Evolutionary conservation across 2,113 vertebrate species (phyloP).

Genomic region (Stictonetta naevosa): DNA sequence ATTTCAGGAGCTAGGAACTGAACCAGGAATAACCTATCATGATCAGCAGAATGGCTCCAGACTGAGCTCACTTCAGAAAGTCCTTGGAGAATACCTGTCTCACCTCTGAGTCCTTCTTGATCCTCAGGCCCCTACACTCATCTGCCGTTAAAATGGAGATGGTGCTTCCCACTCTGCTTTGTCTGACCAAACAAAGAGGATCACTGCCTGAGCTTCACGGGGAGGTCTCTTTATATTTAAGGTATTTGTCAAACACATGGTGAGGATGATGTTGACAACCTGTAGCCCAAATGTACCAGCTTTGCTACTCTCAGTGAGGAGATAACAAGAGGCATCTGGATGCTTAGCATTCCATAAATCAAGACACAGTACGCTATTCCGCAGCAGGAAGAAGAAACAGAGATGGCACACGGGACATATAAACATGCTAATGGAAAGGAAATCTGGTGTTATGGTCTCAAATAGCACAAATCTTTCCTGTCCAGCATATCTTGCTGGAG

Average conservation of each 20-base stretch:
- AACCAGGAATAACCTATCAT: neutral
- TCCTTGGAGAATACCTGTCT: neutral
- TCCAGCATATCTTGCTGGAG: constrained; percentile 24
- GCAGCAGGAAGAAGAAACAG: neutral
- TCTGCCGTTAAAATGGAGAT: neutral
- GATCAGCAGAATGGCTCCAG: neutral
- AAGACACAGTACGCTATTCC: neutral
- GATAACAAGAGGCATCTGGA: neutral
- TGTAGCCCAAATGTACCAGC: neutral
- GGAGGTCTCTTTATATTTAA: neutral
- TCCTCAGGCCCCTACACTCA: neutral
- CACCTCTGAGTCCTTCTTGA: neutral
- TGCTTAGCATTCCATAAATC: neutral
- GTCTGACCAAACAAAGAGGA: neutral
- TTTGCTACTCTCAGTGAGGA: neutral
- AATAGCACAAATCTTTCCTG: constrained; percentile 10
- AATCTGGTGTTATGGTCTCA: constrained; percentile 36
- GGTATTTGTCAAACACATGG: neutral
- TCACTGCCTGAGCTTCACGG: neutral
- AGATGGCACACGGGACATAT: neutral
- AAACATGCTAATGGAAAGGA: constrained; percentile 27
- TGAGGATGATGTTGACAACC: neutral
- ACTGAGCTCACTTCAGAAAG: neutral
- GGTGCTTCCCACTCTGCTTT: neutral
- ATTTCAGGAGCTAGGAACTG: neutral